Evolutionary conservation across 2,888 invertebrate species (phyloP), one percentile per base, ranked within the genome.

Genomic region (Parapristionchus giblindavisi): DNA sequence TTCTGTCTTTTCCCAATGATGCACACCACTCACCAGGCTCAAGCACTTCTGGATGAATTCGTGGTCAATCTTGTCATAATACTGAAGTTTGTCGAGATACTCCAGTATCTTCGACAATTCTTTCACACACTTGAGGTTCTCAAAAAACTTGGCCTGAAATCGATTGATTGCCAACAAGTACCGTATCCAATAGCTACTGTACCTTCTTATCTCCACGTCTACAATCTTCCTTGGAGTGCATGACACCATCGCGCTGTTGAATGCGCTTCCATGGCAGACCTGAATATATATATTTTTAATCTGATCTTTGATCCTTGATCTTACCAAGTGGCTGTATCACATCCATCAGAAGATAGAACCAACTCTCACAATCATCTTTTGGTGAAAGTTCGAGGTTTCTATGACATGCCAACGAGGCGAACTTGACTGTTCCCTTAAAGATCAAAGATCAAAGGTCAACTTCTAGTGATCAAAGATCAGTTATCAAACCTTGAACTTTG

Each of bases 361-460:
- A 86, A n/a, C 80, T 80, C 70, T 86, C 86, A 70, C 83, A 83
- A 73, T 86, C 85, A 73, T 86, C 86, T 73, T 83, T 84, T 54
- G 77, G 78, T 8, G 82, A 80, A 71, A 84, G 68, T 58, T 86
- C 86, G 43, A 70, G 60, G 65, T 76, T 78, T 36, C 65, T 56
- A 76, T 86, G 86, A 70, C 84, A 84, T 1, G 77, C 76, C 17
- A 84, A 27, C 21, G 86, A 78, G n/a, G 86, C 86, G 75, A 84
- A 86, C 11, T 81, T 79, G 29, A 86, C 81, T 2, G 85, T 86
- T 36, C 86, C 86, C 78, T 85, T 76, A 66, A 84, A 83, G 29
- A 24, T 6, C 11, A 43, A 8, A 17, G 3, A 27, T 27, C 40
- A 61, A 36, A 17, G 61, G 36, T 29, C 6, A 43, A 43, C 11